Evolutionary conservation across 1,140 invertebrate species (phyloP).

Genomic region (Pygmarrhopalites habei): DNA sequence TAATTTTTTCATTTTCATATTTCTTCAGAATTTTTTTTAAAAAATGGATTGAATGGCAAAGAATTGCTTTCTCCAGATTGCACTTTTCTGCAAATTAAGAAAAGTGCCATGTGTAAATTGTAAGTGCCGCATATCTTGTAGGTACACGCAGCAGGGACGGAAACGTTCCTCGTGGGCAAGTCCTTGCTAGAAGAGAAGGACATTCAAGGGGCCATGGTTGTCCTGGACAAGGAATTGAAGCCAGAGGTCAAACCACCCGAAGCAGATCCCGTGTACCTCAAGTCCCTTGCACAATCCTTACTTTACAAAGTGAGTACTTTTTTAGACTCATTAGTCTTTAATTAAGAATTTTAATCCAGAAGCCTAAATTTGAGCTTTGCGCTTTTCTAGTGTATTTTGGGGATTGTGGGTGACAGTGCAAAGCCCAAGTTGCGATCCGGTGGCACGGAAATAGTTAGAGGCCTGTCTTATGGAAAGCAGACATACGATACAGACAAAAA

Average conservation of each 20-base stretch:
- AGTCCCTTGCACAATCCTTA: constrained; percentile 55
- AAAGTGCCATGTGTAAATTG: too few species aligned
- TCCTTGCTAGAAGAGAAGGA: constrained; percentile 21
- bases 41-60: too few species aligned
- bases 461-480: constrained; percentile 45
- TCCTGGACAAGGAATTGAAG: constrained; percentile 50
- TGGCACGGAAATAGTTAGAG: constrained; percentile 27
- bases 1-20: too few species aligned
- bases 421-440: constrained; percentile 19
- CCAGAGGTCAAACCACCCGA: constrained; percentile 58
- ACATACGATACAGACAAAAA: constrained; percentile 44
- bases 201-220: constrained; percentile 35
- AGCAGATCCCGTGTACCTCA: constrained; percentile 56
- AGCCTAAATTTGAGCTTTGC: too few species aligned
- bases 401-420: constrained; percentile 27
- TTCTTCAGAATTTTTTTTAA: too few species aligned
- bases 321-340: too few species aligned
- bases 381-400: constrained; percentile 40
- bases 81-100: too few species aligned
- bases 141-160: constrained; percentile 40
- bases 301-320: constrained; percentile 62
- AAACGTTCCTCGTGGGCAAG: constrained; percentile 34
- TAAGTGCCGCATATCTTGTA: too few species aligned
- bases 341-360: too few species aligned
- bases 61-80: too few species aligned